These are phyloP conservation scores for Epistrophe eligans DNA, from an alignment of 2,888 invertebrate genomes.

Conservation along the genomic window DNA sequence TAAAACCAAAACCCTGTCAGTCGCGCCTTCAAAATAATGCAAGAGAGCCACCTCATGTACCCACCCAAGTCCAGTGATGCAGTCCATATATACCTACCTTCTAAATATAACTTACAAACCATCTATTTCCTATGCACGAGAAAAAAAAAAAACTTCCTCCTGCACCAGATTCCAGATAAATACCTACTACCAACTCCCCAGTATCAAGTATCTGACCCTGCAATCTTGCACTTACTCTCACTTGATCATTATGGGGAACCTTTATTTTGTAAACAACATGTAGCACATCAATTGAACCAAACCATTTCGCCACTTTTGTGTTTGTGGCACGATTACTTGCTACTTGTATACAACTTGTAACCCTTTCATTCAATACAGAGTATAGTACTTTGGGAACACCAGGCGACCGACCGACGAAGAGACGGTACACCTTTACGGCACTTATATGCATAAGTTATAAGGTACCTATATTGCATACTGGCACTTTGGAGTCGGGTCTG, in stretches of 20 bases:
- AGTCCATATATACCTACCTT: constrained; percentile 3
- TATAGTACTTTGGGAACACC: constrained; percentile 6
- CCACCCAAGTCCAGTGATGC: not conserved
- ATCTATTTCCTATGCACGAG: constrained; percentile 43
- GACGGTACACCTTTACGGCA: constrained; percentile 12
- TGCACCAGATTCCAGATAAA: constrained; percentile 50
- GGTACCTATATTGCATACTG: constrained; percentile 8
- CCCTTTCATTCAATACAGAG: constrained; percentile 43
- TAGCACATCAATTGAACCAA: constrained; percentile 60
- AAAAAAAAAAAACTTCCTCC: constrained; percentile 34
- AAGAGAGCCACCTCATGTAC: not conserved
- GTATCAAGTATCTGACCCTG: constrained; percentile 66
- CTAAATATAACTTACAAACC: constrained; percentile 50
- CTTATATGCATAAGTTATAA: constrained; percentile 6
- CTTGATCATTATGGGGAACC: constrained; percentile 48
- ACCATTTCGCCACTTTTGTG: constrained; percentile 61
- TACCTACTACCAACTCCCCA: constrained; percentile 17
- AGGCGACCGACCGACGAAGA: no score
- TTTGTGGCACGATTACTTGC: constrained; percentile 18
- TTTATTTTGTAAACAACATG: constrained; percentile 46
- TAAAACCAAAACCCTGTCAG: constrained; percentile 46
- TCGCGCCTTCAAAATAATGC: constrained; percentile 25
- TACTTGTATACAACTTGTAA: constrained; percentile 30
- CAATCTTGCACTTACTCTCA: constrained; percentile 73
- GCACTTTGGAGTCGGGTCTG: not conserved